These are phyloP conservation scores for Sprattus sprattus DNA, from an alignment of 2,113 vertebrate species.

Conservation along the genomic window DNA sequence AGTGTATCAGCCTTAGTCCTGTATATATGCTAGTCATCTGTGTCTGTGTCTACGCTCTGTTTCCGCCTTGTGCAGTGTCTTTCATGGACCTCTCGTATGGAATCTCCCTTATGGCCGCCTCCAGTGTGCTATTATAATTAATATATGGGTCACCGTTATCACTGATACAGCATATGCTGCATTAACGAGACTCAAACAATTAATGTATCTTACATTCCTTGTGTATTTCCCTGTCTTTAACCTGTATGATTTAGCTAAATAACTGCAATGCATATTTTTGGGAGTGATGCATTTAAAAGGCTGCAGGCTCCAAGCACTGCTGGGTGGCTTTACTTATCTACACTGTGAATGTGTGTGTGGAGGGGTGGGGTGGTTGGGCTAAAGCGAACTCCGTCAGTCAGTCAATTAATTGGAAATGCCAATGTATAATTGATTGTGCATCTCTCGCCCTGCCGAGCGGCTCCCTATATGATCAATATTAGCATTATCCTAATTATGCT, in stretches of 20 bases:
- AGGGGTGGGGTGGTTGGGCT: background rate
- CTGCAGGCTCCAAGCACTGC: background rate
- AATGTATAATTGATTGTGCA: conserved; percentile 68
- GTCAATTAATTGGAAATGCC: conserved; percentile 67
- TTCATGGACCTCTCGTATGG: background rate
- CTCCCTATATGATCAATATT: conserved; percentile 70
- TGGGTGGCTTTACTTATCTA: background rate
- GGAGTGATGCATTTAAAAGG: conserved; percentile 1
- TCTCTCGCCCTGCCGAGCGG: conserved; percentile 58
- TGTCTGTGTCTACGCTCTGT: background rate
- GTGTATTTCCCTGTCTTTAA: background rate
- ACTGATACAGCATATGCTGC: background rate
- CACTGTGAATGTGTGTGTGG: background rate
- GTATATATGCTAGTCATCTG: background rate
- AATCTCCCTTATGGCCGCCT: background rate
- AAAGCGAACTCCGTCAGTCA: conserved; percentile 65
- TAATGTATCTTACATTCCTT: background rate
- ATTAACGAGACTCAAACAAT: background rate
- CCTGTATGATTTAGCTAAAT: background rate
- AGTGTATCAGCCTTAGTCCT: background rate
- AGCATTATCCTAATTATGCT: conserved; percentile 69
- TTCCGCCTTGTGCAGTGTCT: background rate
- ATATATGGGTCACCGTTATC: background rate
- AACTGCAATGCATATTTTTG: conserved; percentile 9
- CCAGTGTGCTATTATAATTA: background rate